These are phyloP conservation scores for Alligator mississippiensis DNA, from an alignment of 2,113 vertebrate species.

Conservation along the genomic window DNA sequence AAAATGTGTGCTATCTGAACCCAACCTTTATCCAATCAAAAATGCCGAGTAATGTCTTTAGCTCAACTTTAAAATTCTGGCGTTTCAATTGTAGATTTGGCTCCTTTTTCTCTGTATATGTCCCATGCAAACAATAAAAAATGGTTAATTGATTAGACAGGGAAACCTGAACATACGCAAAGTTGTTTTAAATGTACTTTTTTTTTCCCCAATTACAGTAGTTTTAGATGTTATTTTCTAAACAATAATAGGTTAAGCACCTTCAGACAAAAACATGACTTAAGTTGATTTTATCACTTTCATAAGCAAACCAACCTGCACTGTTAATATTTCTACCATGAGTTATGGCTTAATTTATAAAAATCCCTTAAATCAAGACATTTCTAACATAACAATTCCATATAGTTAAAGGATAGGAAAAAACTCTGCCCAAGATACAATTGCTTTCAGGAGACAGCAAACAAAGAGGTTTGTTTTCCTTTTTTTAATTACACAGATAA, in stretches of 20 bases:
- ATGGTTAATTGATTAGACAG: neutral
- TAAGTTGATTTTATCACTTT: neutral
- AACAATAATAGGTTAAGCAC: neutral
- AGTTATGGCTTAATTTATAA: constrained; percentile 10
- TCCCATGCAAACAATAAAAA: neutral
- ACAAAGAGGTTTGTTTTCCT: constrained; percentile 40
- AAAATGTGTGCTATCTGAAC: neutral
- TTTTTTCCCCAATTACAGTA: neutral
- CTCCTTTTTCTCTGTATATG: neutral
- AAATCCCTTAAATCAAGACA: constrained; percentile 2
- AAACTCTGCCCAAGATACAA: constrained; percentile 39
- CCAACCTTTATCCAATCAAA: neutral
- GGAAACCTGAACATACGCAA: neutral
- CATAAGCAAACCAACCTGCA: neutral
- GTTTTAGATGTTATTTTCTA: neutral
- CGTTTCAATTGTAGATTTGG: neutral
- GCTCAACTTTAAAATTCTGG: neutral
- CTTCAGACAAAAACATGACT: neutral
- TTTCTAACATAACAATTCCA: constrained; percentile 15
- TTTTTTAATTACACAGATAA: constrained; percentile 68
- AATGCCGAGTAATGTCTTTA: neutral
- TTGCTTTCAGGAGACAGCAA: constrained; percentile 49
- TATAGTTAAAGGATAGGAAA: constrained; percentile 17
- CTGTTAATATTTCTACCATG: neutral
- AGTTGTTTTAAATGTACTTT: neutral